Conservation (phyloP, 2,888 invertebrate species). For the Dusona sp. region DNA sequence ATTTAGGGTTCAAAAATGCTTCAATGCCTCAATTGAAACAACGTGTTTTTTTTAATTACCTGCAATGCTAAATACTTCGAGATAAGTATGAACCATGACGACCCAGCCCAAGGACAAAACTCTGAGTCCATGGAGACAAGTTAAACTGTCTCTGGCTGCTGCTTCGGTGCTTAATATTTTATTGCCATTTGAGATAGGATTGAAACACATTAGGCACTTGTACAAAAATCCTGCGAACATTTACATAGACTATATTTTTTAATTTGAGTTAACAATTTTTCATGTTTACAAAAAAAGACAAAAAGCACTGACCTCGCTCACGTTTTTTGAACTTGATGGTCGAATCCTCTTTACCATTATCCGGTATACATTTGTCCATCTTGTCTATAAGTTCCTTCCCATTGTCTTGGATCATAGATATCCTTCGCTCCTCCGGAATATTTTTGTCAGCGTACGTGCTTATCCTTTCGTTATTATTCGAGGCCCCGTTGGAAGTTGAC, state of each 20-base stretch:
- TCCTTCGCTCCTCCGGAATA: conserved; percentile 75
- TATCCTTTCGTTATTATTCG: conserved; percentile 84
- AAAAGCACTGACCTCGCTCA: conserved; percentile 71
- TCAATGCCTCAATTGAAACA: too few species aligned
- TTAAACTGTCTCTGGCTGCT: conserved; percentile 90
- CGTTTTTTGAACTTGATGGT: conserved; percentile 52
- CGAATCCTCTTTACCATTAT: conserved; percentile 56
- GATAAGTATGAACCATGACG: conserved; percentile 93
- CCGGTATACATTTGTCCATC: conserved; percentile 69
- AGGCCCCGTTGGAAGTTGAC: conserved; percentile 80
- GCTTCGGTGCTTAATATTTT: conserved; percentile 90
- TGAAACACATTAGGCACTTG: conserved; percentile 90
- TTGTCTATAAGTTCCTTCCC: conserved; percentile 84
- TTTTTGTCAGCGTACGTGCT: conserved; percentile 85
- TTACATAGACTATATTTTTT: neutral
- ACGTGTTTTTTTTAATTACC: conserved; percentile 77
- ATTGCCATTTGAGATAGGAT: conserved; percentile 90
- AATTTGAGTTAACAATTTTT: neutral
- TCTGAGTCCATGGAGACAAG: conserved; percentile 91
- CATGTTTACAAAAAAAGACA: neutral
- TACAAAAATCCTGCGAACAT: conserved; percentile 86
- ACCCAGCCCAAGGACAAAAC: conserved; percentile 93
- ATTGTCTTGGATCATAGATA: conserved; percentile 83
- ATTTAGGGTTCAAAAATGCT: neutral
- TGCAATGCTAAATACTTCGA: conserved; percentile 92